Evolutionary conservation across 2,888 invertebrate genomes (phyloP).

Genomic region (Archips xylosteana): DNA sequence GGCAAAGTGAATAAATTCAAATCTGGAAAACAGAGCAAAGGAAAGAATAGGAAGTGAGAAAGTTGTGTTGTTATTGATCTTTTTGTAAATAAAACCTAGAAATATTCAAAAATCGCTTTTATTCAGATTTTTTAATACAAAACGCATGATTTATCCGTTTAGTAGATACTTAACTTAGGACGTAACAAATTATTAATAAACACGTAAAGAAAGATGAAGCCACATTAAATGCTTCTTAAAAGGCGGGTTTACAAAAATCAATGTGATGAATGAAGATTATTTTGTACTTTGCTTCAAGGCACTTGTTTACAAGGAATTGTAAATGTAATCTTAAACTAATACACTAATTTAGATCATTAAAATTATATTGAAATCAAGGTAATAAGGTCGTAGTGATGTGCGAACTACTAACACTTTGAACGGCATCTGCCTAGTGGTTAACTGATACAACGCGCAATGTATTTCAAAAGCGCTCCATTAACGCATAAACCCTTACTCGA

Average conservation of each 20-base stretch:
- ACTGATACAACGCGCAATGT: no score
- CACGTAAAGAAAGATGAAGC: not conserved
- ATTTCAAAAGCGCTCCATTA: no score
- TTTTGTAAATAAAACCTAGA: constrained; percentile 20
- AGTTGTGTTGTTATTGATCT: constrained; percentile 6
- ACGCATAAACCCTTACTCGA: no score
- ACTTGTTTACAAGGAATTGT: not conserved
- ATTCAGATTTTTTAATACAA: constrained; percentile 29
- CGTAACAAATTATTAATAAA: constrained; percentile 1
- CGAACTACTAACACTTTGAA: no score
- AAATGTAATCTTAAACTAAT: no score
- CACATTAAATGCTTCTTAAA: constrained; percentile 1
- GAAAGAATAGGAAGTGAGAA: constrained; percentile 59
- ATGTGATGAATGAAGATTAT: constrained; percentile 14
- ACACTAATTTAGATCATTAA: no score
- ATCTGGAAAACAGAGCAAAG: constrained; percentile 61
- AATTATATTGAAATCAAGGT: no score
- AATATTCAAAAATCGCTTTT: constrained; percentile 37
- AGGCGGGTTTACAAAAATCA: constrained; percentile 25
- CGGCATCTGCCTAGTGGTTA: no score
- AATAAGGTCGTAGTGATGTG: no score
- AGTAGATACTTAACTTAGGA: constrained; percentile 32
- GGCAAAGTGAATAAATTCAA: constrained; percentile 73
- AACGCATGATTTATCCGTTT: constrained; percentile 26
- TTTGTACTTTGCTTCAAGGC: constrained; percentile 35